These are phyloP conservation scores for Scalopus aquaticus DNA, from an alignment of 2,113 vertebrate species.

Conservation along the genomic window DNA sequence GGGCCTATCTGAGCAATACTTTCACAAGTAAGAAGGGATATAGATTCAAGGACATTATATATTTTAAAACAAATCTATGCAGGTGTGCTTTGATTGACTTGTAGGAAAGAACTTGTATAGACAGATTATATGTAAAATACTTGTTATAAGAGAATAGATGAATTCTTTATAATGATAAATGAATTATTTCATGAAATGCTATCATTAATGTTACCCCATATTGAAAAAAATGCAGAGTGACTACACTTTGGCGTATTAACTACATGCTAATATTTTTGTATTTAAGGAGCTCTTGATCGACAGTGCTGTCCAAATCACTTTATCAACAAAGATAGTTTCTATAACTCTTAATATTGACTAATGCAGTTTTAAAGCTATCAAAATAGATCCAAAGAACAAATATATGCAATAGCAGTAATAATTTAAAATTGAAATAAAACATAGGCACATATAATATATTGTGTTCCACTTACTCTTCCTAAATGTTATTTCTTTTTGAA, in stretches of 20 bases:
- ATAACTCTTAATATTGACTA: background rate
- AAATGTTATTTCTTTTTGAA: background rate
- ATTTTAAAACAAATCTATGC: background rate
- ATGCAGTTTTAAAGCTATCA: background rate
- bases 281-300: background rate
- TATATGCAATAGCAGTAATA: background rate
- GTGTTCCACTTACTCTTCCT: background rate
- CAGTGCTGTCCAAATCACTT: background rate
- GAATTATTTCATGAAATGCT: background rate
- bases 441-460: background rate
- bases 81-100: background rate
- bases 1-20: background rate
- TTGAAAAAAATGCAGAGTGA: background rate
- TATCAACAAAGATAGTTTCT: background rate
- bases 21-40: background rate
- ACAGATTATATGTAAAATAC: conserved; percentile 18
- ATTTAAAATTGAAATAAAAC: conserved; percentile 2
- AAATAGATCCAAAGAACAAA: background rate
- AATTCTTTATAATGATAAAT: conserved; percentile 20
- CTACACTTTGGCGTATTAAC: background rate
- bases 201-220: background rate
- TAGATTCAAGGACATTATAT: background rate
- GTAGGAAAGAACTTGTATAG: background rate
- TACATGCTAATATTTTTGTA: background rate
- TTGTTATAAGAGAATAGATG: conserved; percentile 26